Base-by-base conservation (phyloP, 2,888 invertebrate species). In the Perdita meconis region DNA sequence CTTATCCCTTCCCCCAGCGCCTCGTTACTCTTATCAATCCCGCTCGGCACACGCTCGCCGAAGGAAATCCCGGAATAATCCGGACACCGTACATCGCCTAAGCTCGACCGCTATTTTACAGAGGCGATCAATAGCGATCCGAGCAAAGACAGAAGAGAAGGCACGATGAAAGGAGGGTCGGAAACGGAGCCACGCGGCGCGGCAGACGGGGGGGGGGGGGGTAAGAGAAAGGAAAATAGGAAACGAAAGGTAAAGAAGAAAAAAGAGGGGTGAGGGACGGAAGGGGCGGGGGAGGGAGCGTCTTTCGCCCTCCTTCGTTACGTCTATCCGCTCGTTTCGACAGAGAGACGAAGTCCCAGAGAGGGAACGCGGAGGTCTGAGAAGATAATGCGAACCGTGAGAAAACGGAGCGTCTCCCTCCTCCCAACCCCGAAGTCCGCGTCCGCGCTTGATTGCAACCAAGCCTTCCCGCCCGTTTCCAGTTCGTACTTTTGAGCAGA, bases 371-470 rank as follows among this genome's bases (percentile, higher is more conserved):
- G 61, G 64, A 69, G 66, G 66, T 63, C 72, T 64, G 56, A 71
- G 78, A 82, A 84, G 78, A 74, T 78, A 81, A 83, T 82, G 78
- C 76, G 36, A 70, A 81, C 85, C 80, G 85, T 80, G 83, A 80
- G 81, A 84, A 83, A 83, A 83, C 75, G 76, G 69, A 69, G 66
- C 53, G 57, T 67, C 47, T n/a, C n/a, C n/a, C n/a, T n/a, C n/a
- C n/a, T n/a, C n/a, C n/a, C n/a, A n/a, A n/a, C 56, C 69, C 72
- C 64, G 65, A 81, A 78, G 75, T 80, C 78, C 74, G 72, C 69
- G 75, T 80, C 78, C 74, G 72, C 69, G 72, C 80, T 86, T 84
- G 85, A 84, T 87, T 87, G 84, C 87, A 75, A 82, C 68, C 64
- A 74, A 65, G 70, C 76, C 77, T 80, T 73, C 77, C 75, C 75